phyloP scores from a whole-genome alignment of 2,888 invertebrate species.

The Plusia festucae region DNA sequence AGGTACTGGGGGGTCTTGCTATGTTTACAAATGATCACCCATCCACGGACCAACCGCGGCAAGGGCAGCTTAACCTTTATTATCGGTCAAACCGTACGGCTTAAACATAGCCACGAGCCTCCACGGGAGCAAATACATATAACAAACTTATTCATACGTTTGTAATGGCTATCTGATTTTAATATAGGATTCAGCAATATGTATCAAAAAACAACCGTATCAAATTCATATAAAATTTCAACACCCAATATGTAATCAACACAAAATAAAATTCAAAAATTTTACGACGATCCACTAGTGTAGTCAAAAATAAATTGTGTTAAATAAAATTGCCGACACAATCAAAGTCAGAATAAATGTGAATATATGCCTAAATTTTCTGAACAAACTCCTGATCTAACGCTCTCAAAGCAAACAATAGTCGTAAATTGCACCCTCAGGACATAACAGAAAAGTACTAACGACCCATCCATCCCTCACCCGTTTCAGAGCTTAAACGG shows the following conservation, averaged over 20 bases:
- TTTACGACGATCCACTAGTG: background rate
- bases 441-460: conserved; percentile 69
- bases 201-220: too few relatives aligned
- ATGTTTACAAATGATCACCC: too few relatives aligned
- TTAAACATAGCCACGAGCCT: too few relatives aligned
- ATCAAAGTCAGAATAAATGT: conserved; percentile 9
- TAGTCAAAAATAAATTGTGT: background rate
- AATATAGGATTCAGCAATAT: conserved; percentile 19
- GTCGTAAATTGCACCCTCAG: conserved; percentile 71
- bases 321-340: conserved; percentile 8
- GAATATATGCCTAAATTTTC: conserved; percentile 21
- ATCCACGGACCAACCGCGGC: too few relatives aligned
- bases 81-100: too few relatives aligned
- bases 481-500: conserved; percentile 68
- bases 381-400: conserved; percentile 50
- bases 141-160: conserved; percentile 30
- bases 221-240: background rate
- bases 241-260: background rate
- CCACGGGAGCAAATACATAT: too few relatives aligned
- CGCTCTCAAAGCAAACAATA: conserved; percentile 64
- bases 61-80: too few relatives aligned
- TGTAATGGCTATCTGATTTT: conserved; percentile 12
- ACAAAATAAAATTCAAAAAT: background rate
- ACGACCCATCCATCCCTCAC: conserved; percentile 72
- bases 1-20: too few relatives aligned